Conservation (phyloP, 2,888 invertebrate genomes). For the Odontothrips loti region DNA sequence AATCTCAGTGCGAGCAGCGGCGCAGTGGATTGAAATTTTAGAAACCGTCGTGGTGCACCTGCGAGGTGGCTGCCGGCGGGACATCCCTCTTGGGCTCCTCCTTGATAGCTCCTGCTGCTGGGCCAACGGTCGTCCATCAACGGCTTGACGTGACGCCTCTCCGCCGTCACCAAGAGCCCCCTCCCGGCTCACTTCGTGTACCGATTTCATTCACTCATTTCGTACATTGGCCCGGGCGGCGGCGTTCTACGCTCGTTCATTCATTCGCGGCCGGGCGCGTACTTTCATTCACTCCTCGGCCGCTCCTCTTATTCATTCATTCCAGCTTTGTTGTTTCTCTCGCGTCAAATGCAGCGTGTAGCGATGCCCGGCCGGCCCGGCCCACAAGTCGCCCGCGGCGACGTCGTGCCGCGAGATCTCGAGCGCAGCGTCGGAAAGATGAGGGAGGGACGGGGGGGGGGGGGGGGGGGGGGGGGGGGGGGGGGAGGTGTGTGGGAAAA, state of each 20-base stretch:
- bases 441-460: background rate
- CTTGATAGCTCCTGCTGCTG: too few species aligned
- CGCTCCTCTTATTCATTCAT: background rate
- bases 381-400: background rate
- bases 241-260: background rate
- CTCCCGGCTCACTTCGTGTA: too few species aligned
- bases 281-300: background rate
- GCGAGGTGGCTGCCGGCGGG: too few species aligned
- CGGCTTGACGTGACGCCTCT: too few species aligned
- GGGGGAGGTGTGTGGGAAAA: background rate
- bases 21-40: too few species aligned
- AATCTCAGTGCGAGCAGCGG: too few species aligned
- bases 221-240: background rate
- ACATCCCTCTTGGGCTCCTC: too few species aligned
- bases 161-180: too few species aligned
- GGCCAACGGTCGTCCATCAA: too few species aligned
- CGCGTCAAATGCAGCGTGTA: background rate
- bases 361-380: background rate
- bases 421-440: background rate
- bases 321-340: background rate
- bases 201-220: too few species aligned
- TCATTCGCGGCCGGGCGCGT: background rate
- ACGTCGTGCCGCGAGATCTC: background rate
- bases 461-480: background rate
- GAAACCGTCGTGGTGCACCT: too few species aligned